phyloP scores from a whole-genome alignment of 2,888 invertebrate genomes.

The Morinoia aosen region DNA sequence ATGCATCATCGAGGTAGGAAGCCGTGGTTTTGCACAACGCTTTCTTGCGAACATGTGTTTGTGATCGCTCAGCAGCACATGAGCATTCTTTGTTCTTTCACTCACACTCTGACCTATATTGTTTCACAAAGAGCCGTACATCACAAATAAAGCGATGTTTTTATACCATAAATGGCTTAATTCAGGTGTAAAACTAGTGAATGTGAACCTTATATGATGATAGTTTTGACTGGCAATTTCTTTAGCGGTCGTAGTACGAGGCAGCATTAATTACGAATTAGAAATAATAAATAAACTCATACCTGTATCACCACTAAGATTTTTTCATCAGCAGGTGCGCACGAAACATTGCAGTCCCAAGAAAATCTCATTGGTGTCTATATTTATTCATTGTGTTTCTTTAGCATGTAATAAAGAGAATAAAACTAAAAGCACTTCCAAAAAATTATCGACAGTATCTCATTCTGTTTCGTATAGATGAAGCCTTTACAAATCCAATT shows the following conservation, averaged over 20 bases:
- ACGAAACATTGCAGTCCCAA: not conserved
- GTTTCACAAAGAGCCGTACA: not conserved
- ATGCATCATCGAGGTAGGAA: not conserved
- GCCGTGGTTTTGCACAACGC: not conserved
- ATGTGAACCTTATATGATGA: not conserved
- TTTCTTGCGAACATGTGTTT: not conserved
- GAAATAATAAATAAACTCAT: not conserved
- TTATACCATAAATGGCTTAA: no score
- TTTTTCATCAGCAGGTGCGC: not conserved
- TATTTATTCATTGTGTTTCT: not conserved
- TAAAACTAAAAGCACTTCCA: not conserved
- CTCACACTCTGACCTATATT: not conserved
- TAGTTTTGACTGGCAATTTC: not conserved
- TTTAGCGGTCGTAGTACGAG: not conserved
- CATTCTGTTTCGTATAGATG: not conserved
- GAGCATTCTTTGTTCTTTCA: not conserved
- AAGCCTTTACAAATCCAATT: not conserved
- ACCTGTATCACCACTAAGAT: not conserved
- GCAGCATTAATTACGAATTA: not conserved
- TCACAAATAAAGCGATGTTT: no score
- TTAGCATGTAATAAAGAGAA: not conserved
- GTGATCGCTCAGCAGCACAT: not conserved
- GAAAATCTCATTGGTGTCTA: not conserved
- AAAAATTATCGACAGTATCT: not conserved
- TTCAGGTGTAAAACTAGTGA: no score